phyloP scores from a whole-genome alignment of 1,140 invertebrate genomes.

The Aradophagus sp. region DNA sequence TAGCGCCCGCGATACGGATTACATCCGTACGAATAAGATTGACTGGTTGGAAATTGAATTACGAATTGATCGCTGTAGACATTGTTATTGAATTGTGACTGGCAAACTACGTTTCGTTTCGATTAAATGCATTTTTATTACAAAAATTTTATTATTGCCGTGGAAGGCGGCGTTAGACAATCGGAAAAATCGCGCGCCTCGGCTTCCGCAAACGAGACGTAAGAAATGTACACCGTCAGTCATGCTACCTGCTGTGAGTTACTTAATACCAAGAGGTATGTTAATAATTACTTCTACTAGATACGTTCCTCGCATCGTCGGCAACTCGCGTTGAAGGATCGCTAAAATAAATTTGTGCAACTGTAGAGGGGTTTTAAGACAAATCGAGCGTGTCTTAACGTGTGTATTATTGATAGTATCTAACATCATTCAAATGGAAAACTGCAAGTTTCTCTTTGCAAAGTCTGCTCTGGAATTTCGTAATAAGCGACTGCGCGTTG shows the following conservation, averaged over 20 bases:
- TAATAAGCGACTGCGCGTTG: slow-evolving; percentile 56
- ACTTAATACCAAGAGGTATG: slow-evolving; percentile 16
- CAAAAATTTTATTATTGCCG: slow-evolving; percentile 5
- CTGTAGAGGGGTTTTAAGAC: slow-evolving; percentile 3
- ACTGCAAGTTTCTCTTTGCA: slow-evolving; percentile 46
- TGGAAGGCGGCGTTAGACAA: background rate
- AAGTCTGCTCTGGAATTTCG: slow-evolving; percentile 46
- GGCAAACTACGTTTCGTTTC: slow-evolving; percentile 33
- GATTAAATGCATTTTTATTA: slow-evolving; percentile 27
- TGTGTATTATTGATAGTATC: slow-evolving; percentile 34
- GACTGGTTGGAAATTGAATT: slow-evolving; percentile 51
- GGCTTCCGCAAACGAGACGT: no score
- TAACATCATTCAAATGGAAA: slow-evolving; percentile 45
- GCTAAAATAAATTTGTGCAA: slow-evolving; percentile 28
- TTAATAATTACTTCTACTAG: slow-evolving; percentile 46
- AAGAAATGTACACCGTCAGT: no score
- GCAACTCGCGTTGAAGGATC: slow-evolving; percentile 18
- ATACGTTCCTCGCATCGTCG: slow-evolving; percentile 21
- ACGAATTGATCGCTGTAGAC: slow-evolving; percentile 34
- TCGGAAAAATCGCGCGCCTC: no score
- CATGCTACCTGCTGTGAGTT: no score
- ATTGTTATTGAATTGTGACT: slow-evolving; percentile 45
- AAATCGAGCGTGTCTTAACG: slow-evolving; percentile 29
- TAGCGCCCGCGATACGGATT: slow-evolving; percentile 36
- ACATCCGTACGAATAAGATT: slow-evolving; percentile 46